Conservation (phyloP, 2,113 vertebrate genomes). For the Chaetorhynchus papuensis region DNA sequence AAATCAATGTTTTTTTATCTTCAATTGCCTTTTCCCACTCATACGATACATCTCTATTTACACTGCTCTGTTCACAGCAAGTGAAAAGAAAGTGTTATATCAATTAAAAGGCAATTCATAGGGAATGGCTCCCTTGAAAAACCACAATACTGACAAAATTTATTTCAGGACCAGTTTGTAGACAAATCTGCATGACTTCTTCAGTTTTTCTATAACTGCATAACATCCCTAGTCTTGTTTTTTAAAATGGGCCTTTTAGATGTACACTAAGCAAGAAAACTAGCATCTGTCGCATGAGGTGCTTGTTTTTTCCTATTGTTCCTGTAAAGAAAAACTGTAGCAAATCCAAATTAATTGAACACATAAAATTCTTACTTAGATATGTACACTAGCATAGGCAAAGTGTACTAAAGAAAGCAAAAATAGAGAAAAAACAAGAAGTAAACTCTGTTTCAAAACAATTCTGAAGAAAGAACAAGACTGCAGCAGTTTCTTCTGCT, state of each 20-base stretch:
- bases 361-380: background rate
- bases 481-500: background rate
- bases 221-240: background rate
- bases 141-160: background rate
- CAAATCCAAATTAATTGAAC: background rate
- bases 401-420: background rate
- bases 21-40: background rate
- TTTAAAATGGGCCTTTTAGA: background rate
- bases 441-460: background rate
- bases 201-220: background rate
- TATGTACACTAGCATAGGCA: background rate
- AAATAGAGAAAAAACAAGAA: background rate
- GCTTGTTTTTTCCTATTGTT: background rate
- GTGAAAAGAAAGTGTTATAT: background rate
- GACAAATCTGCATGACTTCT: background rate
- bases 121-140: background rate
- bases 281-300: background rate
- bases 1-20: background rate
- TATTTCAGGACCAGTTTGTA: background rate
- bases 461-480: background rate
- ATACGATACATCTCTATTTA: background rate
- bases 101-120: background rate
- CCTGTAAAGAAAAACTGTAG: background rate
- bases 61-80: background rate
- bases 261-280: background rate